Evolutionary conservation across 1,140 invertebrate genomes (phyloP).

Genomic region (Cotesia chilonis): DNA sequence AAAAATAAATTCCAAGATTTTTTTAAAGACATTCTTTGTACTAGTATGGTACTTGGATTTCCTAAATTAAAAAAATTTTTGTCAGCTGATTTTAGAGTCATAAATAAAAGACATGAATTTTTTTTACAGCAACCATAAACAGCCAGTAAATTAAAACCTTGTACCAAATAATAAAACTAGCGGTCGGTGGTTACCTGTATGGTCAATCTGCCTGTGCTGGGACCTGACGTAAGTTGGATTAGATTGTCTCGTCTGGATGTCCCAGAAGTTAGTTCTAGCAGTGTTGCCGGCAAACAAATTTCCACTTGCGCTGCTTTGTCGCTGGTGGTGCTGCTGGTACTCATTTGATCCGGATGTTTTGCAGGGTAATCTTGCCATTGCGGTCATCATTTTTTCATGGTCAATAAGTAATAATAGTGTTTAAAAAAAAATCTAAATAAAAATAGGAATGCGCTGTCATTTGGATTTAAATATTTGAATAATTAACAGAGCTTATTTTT

Average conservation of each 20-base stretch:
- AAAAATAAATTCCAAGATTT: too few species aligned
- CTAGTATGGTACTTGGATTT: too few species aligned
- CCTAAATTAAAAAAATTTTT: too few species aligned
- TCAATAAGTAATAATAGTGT: neutral
- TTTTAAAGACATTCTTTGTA: too few species aligned
- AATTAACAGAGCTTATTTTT: neutral
- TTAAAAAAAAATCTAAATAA: too few species aligned
- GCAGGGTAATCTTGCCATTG: conserved; percentile 64
- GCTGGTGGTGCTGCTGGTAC: conserved; percentile 54
- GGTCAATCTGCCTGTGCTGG: conserved; percentile 56
- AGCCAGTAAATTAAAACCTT: neutral
- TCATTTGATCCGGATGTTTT: conserved; percentile 49
- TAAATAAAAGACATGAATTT: too few species aligned
- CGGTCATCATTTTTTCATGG: conserved; percentile 60
- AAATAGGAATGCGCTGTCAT: too few species aligned
- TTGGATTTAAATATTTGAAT: too few species aligned
- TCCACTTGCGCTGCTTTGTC: conserved; percentile 41
- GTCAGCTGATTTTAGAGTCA: too few species aligned
- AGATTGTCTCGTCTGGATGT: conserved; percentile 58
- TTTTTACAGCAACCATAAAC: too few species aligned
- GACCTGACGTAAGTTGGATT: conserved; percentile 53
- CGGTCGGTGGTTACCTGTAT: conserved; percentile 51
- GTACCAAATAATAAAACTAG: conserved; percentile 2
- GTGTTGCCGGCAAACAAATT: conserved; percentile 25
- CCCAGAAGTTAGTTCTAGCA: conserved; percentile 55